These are phyloP conservation scores for Sarcophaga variegata DNA, from an alignment of 2,888 invertebrate species.

Conservation along the genomic window DNA sequence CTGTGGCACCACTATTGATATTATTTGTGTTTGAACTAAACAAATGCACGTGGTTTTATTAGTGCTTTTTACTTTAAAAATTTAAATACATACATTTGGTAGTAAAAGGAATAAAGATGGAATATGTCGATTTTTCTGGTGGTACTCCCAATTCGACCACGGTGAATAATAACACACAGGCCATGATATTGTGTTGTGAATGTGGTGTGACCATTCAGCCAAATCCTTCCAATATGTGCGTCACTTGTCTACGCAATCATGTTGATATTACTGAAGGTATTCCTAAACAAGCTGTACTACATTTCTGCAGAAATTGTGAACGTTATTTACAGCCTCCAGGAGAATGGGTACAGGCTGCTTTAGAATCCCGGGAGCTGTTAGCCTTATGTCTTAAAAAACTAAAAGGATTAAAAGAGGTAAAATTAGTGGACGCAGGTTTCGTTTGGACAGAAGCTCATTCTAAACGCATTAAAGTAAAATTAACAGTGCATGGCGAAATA, in stretches of 20 bases:
- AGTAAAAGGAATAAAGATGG: conserved; percentile 40
- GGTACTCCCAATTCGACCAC: not conserved
- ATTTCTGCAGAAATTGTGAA: conserved; percentile 96
- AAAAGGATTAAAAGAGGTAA: conserved; percentile 93
- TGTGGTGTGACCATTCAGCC: conserved; percentile 96
- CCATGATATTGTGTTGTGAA: conserved; percentile 90
- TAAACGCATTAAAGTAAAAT: conserved; percentile 96
- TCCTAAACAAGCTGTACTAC: conserved; percentile 94
- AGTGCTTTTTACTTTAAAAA: not conserved
- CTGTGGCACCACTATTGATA: too few species aligned
- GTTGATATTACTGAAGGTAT: conserved; percentile 98
- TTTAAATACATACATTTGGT: not conserved
- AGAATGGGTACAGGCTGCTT: conserved; percentile 91
- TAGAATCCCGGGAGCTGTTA: conserved; percentile 96
- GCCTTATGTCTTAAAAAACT: conserved; percentile 95
- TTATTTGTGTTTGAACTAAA: too few species aligned
- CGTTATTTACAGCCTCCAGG: conserved; percentile 96
- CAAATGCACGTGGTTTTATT: conserved; percentile 41
- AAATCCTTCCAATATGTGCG: conserved; percentile 99
- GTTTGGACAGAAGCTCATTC: conserved; percentile 99
- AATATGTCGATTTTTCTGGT: conserved; percentile 59
- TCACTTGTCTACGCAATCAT: conserved; percentile 93
- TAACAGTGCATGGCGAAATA: conserved; percentile 98
- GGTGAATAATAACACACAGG: not conserved
- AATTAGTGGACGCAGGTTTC: conserved; percentile 97